These are phyloP conservation scores for Borostomias antarcticus DNA, from an alignment of 2,797 vertebrate genomes.

Conservation along the genomic window DNA sequence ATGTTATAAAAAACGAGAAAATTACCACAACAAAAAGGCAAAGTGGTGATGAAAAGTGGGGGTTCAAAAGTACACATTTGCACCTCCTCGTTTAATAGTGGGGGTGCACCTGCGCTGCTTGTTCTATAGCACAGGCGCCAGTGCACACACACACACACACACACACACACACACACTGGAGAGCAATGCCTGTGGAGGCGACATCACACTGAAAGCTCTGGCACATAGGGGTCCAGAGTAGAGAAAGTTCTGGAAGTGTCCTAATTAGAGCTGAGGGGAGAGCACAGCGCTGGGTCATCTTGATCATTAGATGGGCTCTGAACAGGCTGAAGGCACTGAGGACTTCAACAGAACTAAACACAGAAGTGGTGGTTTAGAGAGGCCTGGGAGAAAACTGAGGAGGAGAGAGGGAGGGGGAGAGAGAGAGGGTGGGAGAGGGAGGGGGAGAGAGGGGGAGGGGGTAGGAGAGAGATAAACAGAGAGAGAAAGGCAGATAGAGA, in stretches of 20 bases:
- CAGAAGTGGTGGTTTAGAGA: neutral
- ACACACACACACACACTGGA: neutral
- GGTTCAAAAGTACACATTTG: no score
- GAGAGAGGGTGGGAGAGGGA: neutral
- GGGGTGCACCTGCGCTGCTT: no score
- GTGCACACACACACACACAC: neutral
- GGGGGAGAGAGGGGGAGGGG: no score
- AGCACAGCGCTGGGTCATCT: constrained; percentile 15
- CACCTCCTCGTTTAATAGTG: no score
- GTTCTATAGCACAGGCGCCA: neutral
- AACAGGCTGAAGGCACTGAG: constrained; percentile 7
- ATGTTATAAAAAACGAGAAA: no score
- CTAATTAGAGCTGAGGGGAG: constrained; percentile 27
- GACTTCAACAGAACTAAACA: neutral
- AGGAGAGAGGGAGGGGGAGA: constrained; percentile 1
- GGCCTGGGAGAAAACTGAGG: constrained; percentile 5
- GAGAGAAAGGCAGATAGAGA: no score
- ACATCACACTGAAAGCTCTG: neutral
- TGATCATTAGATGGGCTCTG: constrained; percentile 15
- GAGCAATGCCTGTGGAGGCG: neutral
- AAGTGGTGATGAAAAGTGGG: no score
- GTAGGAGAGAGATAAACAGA: no score
- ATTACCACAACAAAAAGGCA: no score
- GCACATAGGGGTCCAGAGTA: neutral
- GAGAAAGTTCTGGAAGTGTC: constrained; percentile 2